phyloP scores from a whole-genome alignment of 1,140 invertebrate genomes.

The Mesaphorura yosii region DNA sequence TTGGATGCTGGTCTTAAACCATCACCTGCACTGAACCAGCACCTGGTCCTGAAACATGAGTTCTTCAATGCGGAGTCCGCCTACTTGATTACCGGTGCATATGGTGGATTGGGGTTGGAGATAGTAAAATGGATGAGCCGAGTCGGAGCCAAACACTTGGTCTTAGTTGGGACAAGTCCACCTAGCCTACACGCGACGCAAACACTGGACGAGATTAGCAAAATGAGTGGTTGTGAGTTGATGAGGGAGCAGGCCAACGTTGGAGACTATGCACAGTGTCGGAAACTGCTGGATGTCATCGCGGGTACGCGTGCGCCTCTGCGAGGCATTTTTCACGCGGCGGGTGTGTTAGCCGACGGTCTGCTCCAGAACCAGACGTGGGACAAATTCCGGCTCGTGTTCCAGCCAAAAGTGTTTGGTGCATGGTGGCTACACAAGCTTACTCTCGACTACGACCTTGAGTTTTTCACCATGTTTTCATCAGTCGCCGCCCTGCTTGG shows the following conservation, averaged over 20 bases:
- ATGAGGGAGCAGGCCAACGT: conserved; percentile 12
- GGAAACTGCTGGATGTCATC: conserved; percentile 7
- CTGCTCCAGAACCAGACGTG: conserved; percentile 12
- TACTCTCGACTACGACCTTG: conserved; percentile 6
- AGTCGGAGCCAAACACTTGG: conserved; percentile 15
- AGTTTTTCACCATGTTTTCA: conserved; percentile 18
- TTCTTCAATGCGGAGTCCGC: conserved; percentile 11
- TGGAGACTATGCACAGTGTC: conserved; percentile 8
- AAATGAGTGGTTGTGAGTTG: conserved; percentile 5
- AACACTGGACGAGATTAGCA: conserved; percentile 8
- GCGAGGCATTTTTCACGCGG: conserved; percentile 16
- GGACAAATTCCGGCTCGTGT: conserved; percentile 12
- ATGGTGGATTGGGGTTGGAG: conserved; percentile 18
- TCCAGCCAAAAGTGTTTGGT: conserved; percentile 16
- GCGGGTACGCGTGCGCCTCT: conserved; percentile 10
- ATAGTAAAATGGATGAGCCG: conserved; percentile 15
- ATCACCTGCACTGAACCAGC: not conserved
- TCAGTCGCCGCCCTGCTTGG: conserved; percentile 1
- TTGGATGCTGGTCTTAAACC: not conserved
- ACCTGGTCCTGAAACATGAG: not conserved
- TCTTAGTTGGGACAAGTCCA: conserved; percentile 10
- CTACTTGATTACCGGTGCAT: conserved; percentile 23
- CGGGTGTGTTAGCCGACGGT: conserved; percentile 11
- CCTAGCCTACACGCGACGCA: not conserved
- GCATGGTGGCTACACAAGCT: conserved; percentile 19